Conservation (phyloP, 2,888 invertebrate species). For the Diachrysia chrysitis region DNA sequence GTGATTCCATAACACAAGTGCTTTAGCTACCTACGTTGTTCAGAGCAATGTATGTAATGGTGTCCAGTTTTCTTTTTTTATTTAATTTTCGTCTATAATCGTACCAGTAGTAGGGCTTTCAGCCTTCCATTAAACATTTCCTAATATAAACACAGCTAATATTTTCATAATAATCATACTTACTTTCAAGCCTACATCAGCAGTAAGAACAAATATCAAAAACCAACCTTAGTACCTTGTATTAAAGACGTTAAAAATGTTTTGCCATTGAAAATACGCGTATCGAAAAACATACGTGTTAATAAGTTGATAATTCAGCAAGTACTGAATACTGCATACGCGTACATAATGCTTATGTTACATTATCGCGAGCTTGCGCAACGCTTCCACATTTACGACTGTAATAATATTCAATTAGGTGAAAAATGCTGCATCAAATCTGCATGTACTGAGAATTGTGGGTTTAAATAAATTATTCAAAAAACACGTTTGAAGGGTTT, state of each 20-base stretch:
- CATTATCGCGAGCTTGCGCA: background rate
- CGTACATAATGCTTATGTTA: background rate
- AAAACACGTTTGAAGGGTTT: too few species aligned
- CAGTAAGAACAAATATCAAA: background rate
- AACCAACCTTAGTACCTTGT: background rate
- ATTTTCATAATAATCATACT: background rate
- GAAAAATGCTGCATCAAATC: background rate
- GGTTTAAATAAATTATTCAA: too few species aligned
- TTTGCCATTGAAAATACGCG: background rate
- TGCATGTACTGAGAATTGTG: background rate
- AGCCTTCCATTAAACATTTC: too few species aligned
- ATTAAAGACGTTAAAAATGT: background rate
- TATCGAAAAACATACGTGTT: conserved; percentile 4
- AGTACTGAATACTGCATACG: background rate
- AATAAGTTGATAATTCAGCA: background rate
- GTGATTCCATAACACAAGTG: too few species aligned
- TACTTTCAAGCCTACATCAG: background rate
- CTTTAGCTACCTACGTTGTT: too few species aligned
- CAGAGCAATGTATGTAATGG: too few species aligned
- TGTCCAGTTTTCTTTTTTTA: too few species aligned
- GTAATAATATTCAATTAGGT: background rate
- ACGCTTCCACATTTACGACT: background rate
- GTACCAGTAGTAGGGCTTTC: too few species aligned
- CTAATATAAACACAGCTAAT: background rate
- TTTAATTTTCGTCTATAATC: too few species aligned